Conservation (phyloP, 2,888 invertebrate species). For the Eristalis pertinax region DNA sequence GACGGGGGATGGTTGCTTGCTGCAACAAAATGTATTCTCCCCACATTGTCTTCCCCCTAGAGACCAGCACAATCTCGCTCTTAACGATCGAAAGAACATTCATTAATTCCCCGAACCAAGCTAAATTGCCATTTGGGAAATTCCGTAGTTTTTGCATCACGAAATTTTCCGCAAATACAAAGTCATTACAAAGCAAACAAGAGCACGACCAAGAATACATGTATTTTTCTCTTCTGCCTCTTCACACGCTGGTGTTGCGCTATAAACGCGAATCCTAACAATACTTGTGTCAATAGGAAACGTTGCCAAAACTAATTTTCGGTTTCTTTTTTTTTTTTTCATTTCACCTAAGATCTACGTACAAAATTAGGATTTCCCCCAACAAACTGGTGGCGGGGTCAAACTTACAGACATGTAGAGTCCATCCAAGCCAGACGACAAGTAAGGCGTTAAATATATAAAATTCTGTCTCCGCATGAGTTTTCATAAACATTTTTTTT, state of each 20-base stretch:
- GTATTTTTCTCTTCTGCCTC: too few species aligned
- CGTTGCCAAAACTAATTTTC: constrained; percentile 45
- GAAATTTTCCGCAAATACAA: neutral
- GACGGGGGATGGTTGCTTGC: too few species aligned
- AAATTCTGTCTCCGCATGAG: constrained; percentile 22
- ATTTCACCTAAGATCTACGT: constrained; percentile 1
- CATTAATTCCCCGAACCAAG: neutral
- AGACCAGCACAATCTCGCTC: neutral
- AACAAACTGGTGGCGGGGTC: neutral
- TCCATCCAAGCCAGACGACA: constrained; percentile 12
- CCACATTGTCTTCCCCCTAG: neutral
- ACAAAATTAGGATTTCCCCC: constrained; percentile 62
- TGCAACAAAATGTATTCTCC: neutral
- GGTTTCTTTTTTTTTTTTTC: neutral
- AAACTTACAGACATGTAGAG: constrained; percentile 1
- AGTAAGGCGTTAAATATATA: constrained; percentile 6
- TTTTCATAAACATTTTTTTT: neutral
- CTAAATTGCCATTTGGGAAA: neutral
- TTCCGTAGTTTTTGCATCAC: constrained; percentile 4
- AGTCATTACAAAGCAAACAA: constrained; percentile 8
- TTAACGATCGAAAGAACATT: neutral
- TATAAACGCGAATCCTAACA: constrained; percentile 36
- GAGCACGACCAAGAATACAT: neutral
- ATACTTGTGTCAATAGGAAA: constrained; percentile 37
- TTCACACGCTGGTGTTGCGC: neutral